A percentile compares a stretch with the other conserved stretches of the same genome.
phyloP scores from a whole-genome alignment of 2,888 invertebrate species.

The Phaonia tiefii region DNA sequence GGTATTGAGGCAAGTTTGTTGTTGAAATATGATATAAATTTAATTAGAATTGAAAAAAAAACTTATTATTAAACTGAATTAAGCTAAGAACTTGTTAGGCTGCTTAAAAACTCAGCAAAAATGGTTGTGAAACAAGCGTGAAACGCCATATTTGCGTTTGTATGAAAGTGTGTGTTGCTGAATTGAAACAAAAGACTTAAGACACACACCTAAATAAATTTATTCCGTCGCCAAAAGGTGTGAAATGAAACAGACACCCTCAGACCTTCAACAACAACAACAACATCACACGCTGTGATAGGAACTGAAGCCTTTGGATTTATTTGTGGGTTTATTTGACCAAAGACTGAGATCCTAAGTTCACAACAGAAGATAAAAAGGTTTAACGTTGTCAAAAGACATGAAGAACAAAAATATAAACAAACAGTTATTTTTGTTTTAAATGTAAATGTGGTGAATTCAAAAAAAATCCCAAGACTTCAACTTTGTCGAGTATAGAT shows the following conservation, averaged over 20 bases:
- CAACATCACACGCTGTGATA: conserved; percentile 28
- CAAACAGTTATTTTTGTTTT: too few species aligned
- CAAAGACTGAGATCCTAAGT: too few species aligned
- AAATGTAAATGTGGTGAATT: too few species aligned
- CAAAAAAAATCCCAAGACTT: too few species aligned
- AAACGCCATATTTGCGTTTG: background rate
- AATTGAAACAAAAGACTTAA: conserved; percentile 29
- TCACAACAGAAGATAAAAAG: background rate
- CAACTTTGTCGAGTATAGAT: too few species aligned
- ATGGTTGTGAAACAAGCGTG: background rate
- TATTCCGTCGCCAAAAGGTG: background rate
- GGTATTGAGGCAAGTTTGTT: background rate
- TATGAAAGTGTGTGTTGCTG: conserved; percentile 3
- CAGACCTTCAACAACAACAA: conserved; percentile 16
- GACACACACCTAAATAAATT: conserved; percentile 16
- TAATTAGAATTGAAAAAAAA: conserved; percentile 3
- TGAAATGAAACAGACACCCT: conserved; percentile 18
- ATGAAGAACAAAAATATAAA: too few species aligned
- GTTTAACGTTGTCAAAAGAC: background rate
- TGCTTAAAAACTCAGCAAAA: too few species aligned
- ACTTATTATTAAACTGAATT: background rate
- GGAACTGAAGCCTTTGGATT: conserved; percentile 3
- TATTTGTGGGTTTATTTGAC: background rate
- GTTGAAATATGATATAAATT: background rate
- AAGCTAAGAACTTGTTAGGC: too few species aligned